Conservation (phyloP, 2,113 vertebrate species). For the Rhinopomastus cyanomelas region DNA sequence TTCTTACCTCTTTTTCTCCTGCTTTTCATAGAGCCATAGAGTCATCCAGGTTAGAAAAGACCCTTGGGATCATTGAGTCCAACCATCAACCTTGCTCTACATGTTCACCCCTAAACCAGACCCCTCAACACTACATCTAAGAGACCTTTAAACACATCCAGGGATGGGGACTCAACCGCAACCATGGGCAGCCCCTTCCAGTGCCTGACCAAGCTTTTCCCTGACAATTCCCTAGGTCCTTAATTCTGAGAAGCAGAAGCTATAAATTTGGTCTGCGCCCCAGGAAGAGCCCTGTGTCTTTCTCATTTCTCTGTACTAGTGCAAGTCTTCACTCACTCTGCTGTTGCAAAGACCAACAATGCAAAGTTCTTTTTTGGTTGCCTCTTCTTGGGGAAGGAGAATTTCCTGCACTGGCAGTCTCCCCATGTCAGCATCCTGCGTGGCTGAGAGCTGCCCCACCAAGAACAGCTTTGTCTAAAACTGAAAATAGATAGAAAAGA, state of each 20-base stretch:
- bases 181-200: too few species aligned
- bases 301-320: neutral
- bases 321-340: neutral
- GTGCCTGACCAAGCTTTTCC: neutral
- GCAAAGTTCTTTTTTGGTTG: neutral
- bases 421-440: neutral
- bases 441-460: neutral
- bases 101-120: too few species aligned
- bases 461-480: neutral
- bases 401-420: neutral
- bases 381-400: neutral
- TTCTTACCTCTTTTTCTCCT: neutral
- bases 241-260: neutral
- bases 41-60: too few species aligned
- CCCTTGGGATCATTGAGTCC: too few species aligned
- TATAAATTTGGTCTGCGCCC: neutral
- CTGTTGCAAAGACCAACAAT: neutral
- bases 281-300: neutral
- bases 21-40: too few species aligned
- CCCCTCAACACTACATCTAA: too few species aligned
- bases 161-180: too few species aligned
- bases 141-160: too few species aligned
- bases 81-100: too few species aligned
- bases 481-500: neutral
- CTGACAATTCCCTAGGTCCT: neutral